Conservation (phyloP, 2,113 vertebrate species). For the Periophthalmodon schlosseri region DNA sequence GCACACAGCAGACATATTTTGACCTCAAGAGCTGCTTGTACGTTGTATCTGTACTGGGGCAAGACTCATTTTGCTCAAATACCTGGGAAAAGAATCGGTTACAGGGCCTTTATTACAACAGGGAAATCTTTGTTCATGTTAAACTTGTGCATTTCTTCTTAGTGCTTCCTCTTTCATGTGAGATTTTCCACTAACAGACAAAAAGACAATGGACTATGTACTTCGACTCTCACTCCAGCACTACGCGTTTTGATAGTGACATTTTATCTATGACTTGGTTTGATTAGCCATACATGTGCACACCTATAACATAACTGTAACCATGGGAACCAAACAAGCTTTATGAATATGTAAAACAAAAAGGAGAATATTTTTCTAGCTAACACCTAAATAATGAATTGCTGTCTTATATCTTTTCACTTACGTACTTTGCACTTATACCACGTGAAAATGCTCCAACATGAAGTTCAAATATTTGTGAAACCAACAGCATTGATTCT, state of each 20-base stretch:
- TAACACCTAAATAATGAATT: constrained; percentile 78
- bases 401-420: constrained; percentile 80
- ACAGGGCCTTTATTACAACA: constrained; percentile 19
- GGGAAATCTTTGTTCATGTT: constrained; percentile 14
- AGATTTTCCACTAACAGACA: constrained; percentile 21
- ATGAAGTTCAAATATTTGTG: constrained; percentile 82
- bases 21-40: too few species aligned
- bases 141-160: constrained; percentile 35
- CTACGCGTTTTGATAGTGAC: constrained; percentile 37
- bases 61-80: too few species aligned
- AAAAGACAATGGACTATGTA: constrained; percentile 19
- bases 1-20: too few species aligned
- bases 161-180: constrained; percentile 63
- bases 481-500: constrained; percentile 79
- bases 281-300: constrained; percentile 61
- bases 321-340: constrained; percentile 71
- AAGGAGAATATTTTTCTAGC: constrained; percentile 82
- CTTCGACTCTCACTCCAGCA: constrained; percentile 10
- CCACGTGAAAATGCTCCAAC: constrained; percentile 85
- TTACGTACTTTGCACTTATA: constrained; percentile 82
- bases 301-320: constrained; percentile 66
- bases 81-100: too few species aligned
- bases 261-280: constrained; percentile 49
- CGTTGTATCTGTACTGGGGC: too few species aligned
- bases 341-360: constrained; percentile 67